phyloP scores from a whole-genome alignment of 2,113 vertebrate genomes.

The Rhegmatorhina hoffmannsi region DNA sequence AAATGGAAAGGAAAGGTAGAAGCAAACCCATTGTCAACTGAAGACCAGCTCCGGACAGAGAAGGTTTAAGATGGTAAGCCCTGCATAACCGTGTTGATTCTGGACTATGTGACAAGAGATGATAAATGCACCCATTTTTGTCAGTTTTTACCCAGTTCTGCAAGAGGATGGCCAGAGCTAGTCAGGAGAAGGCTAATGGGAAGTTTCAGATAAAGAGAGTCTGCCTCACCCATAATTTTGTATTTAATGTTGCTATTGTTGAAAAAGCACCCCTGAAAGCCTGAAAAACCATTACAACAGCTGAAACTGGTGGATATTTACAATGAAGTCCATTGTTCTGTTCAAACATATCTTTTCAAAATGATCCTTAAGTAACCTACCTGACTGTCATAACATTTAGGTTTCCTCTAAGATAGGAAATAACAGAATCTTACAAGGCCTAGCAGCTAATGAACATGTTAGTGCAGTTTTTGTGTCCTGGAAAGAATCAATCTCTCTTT shows the following conservation, averaged over 20 bases:
- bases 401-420: background rate
- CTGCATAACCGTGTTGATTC: background rate
- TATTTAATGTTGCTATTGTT: background rate
- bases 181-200: background rate
- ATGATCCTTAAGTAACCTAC: background rate
- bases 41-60: background rate
- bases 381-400: background rate
- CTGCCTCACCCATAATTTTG: background rate
- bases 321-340: background rate
- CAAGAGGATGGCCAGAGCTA: background rate
- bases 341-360: background rate
- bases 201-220: background rate
- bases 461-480: background rate
- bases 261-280: background rate
- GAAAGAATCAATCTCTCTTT: background rate
- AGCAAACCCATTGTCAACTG: background rate
- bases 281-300: background rate
- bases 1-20: background rate
- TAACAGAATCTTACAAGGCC: background rate
- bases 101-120: background rate
- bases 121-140: rapidly evolving
- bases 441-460: background rate
- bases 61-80: background rate
- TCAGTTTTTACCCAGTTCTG: background rate
- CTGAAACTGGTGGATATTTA: background rate